A percentile compares a stretch with the other conserved stretches of the same genome.
Evolutionary conservation across 2,797 vertebrate genomes (phyloP).

Genomic region (Gymnoscopelus microlampas): DNA sequence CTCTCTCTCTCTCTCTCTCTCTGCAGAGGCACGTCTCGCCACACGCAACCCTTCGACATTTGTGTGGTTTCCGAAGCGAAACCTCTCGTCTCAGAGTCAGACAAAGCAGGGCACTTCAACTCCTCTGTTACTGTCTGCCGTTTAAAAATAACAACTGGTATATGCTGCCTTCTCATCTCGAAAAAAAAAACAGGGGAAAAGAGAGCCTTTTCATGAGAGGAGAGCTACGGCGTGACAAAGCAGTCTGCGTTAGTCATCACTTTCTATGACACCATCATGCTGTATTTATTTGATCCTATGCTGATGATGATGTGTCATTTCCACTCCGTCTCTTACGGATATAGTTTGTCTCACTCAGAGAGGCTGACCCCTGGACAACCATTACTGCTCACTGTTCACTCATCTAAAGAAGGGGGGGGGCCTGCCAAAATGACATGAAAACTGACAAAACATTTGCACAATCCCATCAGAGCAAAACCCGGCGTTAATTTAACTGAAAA

Average conservation of each 20-base stretch:
- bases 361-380: too few relatives aligned
- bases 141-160: conserved; percentile 54
- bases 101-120: conserved; percentile 38
- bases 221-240: conserved; percentile 21
- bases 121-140: conserved; percentile 41
- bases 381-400: neutral
- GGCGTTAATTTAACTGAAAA: too few relatives aligned
- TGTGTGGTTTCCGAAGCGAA: conserved; percentile 56
- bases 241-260: conserved; percentile 2
- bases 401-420: conserved; percentile 15
- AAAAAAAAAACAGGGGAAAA: conserved; percentile 43
- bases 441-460: too few relatives aligned
- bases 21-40: conserved; percentile 46
- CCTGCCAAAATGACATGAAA: neutral
- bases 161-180: conserved; percentile 21
- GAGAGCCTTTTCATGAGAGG: conserved; percentile 36
- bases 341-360: too few relatives aligned
- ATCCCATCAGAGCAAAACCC: too few relatives aligned
- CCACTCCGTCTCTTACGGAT: neutral
- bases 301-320: too few relatives aligned
- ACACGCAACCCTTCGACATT: conserved; percentile 50
- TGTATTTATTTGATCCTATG: too few relatives aligned
- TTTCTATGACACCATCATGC: too few relatives aligned
- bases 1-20: conserved; percentile 24
- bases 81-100: conserved; percentile 50